Percentiles rank a stretch among this genome's conserved stretches.
These are phyloP conservation scores for Phymorhynchus buccinoides DNA, from an alignment of 1,140 invertebrate species.

Conservation along the genomic window DNA sequence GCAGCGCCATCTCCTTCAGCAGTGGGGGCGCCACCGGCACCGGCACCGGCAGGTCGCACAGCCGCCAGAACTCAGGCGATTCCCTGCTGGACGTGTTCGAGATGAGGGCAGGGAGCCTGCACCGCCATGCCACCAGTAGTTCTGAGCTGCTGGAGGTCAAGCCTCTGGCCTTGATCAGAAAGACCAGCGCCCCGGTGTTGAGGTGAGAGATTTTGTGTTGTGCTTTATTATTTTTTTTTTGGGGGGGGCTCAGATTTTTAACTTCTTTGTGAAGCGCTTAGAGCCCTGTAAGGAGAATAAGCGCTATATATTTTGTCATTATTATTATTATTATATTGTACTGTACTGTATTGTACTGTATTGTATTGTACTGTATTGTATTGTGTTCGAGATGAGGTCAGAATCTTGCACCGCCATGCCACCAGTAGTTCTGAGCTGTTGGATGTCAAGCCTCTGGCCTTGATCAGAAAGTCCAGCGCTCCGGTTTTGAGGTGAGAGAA, in stretches of 20 bases:
- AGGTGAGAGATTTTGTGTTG: no score
- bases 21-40: slow-evolving; percentile 49
- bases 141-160: slow-evolving; percentile 49
- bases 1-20: slow-evolving; percentile 52
- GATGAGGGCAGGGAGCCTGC: slow-evolving; percentile 36
- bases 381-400: no score
- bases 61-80: slow-evolving; percentile 59
- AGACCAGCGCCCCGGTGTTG: slow-evolving; percentile 48
- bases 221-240: no score
- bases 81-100: slow-evolving; percentile 54
- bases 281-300: no score
- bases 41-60: slow-evolving; percentile 54
- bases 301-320: no score
- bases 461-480: slow-evolving; percentile 49
- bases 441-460: slow-evolving; percentile 45
- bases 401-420: no score
- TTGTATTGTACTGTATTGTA: no score
- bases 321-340: no score
- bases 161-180: slow-evolving; percentile 40
- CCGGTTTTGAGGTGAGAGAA: slow-evolving; percentile 41
- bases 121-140: slow-evolving; percentile 48
- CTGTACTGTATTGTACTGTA: no score
- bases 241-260: no score
- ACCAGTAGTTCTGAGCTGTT: slow-evolving; percentile 44
- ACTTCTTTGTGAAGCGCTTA: no score